Evolutionary conservation across 2,888 invertebrate genomes (phyloP).

Genomic region (Aethes cnicana): DNA sequence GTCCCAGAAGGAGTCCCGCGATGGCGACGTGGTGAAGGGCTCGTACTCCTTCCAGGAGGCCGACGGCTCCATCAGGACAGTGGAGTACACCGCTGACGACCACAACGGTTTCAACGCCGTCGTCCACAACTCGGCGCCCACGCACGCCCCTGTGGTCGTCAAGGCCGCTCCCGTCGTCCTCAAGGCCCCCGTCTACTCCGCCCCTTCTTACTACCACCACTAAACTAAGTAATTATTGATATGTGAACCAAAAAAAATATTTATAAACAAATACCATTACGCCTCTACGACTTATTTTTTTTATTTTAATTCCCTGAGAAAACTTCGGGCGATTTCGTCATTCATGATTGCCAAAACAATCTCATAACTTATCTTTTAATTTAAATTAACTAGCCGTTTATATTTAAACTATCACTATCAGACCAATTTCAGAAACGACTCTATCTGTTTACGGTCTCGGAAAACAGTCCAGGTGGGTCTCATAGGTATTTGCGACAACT

Average conservation of each 20-base stretch:
- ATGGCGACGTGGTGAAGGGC: conserved; percentile 83
- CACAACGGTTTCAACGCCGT: conserved; percentile 52
- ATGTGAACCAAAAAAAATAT: no score
- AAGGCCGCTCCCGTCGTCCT: conserved; percentile 32
- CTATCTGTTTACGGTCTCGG: no score
- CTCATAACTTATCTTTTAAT: neutral
- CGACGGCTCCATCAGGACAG: conserved; percentile 74
- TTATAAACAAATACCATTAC: no score
- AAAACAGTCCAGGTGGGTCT: no score
- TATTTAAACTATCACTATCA: no score
- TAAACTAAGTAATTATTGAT: no score
- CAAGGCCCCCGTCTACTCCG: conserved; percentile 30
- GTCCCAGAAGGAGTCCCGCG: conserved; percentile 77
- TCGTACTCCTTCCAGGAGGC: conserved; percentile 63
- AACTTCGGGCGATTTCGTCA: neutral
- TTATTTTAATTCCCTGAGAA: neutral
- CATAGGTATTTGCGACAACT: no score
- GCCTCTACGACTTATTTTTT: neutral
- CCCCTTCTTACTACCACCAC: conserved; percentile 30
- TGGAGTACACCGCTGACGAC: conserved; percentile 73
- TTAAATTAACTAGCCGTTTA: neutral
- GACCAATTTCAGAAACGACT: no score
- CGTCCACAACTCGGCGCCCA: conserved; percentile 36
- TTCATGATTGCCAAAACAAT: no score
- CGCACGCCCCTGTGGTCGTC: conserved; percentile 33